A percentile compares a stretch with the other conserved stretches of the same genome.
phyloP scores from a whole-genome alignment of 2,113 vertebrate genomes.

The Fukomys damarensis region DNA sequence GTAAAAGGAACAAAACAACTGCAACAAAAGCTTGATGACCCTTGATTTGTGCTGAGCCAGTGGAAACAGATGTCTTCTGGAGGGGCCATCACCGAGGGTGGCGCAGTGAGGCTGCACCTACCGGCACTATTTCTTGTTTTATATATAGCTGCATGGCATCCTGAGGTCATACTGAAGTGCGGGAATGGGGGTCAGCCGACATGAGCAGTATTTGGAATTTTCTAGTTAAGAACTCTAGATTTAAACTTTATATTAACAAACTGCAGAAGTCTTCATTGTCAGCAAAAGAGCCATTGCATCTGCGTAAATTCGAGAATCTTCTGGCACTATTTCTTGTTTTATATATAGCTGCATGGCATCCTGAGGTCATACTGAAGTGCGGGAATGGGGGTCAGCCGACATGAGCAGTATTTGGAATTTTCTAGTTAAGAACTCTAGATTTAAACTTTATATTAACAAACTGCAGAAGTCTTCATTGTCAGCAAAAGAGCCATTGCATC shows the following conservation, averaged over 20 bases:
- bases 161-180: not conserved
- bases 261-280: not conserved
- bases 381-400: not conserved
- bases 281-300: not conserved
- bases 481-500: not conserved
- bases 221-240: not conserved
- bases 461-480: not conserved
- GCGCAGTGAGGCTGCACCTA: no score
- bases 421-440: not conserved
- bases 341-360: not conserved
- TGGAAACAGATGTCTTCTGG: not conserved
- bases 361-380: not conserved
- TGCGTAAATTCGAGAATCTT: not conserved
- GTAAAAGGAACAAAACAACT: not conserved
- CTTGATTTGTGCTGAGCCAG: not conserved
- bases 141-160: not conserved
- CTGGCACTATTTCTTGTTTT: not conserved
- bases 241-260: not conserved
- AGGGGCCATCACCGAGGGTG: no score
- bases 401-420: not conserved
- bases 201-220: not conserved
- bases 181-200: not conserved
- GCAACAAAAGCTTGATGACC: not conserved
- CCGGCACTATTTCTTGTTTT: not conserved
- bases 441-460: not conserved